Evolutionary conservation across 2,113 vertebrate genomes (phyloP).

Genomic region (Tragulus kanchil): DNA sequence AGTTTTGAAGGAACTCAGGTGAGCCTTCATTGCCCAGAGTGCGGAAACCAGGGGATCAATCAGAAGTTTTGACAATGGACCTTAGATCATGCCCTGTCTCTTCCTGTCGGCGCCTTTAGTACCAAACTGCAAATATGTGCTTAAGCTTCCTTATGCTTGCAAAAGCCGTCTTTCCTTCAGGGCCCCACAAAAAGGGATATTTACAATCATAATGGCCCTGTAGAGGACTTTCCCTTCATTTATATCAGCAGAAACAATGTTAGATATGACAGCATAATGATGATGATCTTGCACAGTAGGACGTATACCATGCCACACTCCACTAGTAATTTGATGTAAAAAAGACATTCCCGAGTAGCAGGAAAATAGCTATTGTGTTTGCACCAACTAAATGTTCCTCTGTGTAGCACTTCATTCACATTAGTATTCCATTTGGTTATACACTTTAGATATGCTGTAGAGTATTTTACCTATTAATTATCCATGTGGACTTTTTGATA

Average conservation of each 20-base stretch:
- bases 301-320: not conserved
- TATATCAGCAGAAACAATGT: not conserved
- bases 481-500: not conserved
- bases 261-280: not conserved
- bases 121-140: no score
- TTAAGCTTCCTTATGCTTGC: no score
- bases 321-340: not conserved
- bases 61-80: no score
- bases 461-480: slow-evolving; percentile 20
- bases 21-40: no score
- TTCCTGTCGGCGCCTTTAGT: no score
- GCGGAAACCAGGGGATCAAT: no score
- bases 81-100: no score
- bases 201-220: not conserved
- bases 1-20: no score
- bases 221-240: not conserved
- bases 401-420: not conserved
- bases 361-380: not conserved
- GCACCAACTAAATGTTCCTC: not conserved
- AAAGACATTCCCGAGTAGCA: not conserved
- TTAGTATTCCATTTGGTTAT: slow-evolving; percentile 12
- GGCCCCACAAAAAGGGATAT: not conserved
- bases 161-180: no score
- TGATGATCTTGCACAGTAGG: not conserved
- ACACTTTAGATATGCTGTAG: not conserved